Evolutionary conservation across 30 jellyfish, hydroid and myxozoan genomes (phyloP).

Genomic region (Chrysaora quinquecirrha): DNA sequence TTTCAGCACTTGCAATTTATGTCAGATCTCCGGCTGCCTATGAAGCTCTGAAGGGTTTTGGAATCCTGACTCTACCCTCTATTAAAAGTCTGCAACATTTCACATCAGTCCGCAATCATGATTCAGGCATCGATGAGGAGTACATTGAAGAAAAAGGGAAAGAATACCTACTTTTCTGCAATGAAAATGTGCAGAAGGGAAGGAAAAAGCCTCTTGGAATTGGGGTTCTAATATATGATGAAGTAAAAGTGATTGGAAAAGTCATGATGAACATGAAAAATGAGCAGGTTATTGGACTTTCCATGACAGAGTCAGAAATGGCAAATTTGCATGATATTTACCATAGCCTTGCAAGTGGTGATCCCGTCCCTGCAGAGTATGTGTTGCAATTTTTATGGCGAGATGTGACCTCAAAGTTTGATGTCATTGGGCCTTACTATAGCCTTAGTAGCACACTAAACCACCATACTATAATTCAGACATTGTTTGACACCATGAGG

Average conservation of each 20-base stretch:
- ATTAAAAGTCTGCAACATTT: slow-evolving; percentile 27
- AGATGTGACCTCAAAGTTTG: slow-evolving; percentile 41
- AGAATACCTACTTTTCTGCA: not conserved
- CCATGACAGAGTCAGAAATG: slow-evolving; percentile 23
- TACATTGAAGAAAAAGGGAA: slow-evolving; percentile 35
- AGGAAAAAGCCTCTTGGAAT: slow-evolving; percentile 27
- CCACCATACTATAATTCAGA: slow-evolving; percentile 12
- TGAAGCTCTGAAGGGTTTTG: slow-evolving; percentile 33
- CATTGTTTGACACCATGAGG: slow-evolving; percentile 14
- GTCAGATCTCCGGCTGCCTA: too few species aligned
- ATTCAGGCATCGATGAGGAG: slow-evolving; percentile 22
- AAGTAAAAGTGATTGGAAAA: slow-evolving; percentile 12
- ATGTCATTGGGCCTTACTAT: slow-evolving; percentile 30
- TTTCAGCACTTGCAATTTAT: slow-evolving; percentile 54
- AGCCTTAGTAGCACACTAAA: slow-evolving; percentile 17
- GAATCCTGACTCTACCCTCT: slow-evolving; percentile 22
- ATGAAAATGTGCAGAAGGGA: slow-evolving; percentile 19
- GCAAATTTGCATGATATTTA: slow-evolving; percentile 2
- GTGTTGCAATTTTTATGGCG: slow-evolving; percentile 37
- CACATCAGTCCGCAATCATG: slow-evolving; percentile 37
- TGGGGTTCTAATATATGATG: slow-evolving; percentile 17
- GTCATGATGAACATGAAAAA: slow-evolving; percentile 24
- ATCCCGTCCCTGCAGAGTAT: slow-evolving; percentile 35
- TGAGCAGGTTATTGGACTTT: slow-evolving; percentile 20
- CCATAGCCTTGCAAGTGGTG: not conserved